Percentiles rank a stretch among this genome's conserved stretches.
Evolutionary conservation across 2,888 invertebrate genomes (phyloP).

Genomic region (Gonocerus acuteangulatus): DNA sequence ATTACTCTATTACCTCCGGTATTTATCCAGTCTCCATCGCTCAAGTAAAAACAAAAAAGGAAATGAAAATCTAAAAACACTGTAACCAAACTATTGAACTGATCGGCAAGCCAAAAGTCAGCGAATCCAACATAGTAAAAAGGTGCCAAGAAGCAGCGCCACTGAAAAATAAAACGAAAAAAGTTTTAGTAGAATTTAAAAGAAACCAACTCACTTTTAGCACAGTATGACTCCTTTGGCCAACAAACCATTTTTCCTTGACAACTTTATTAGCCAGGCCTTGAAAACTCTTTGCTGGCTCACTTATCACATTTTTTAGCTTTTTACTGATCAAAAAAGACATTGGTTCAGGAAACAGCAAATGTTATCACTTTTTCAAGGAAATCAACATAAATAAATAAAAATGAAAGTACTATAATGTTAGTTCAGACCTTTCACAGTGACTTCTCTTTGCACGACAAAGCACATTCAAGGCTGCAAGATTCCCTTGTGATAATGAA

Average conservation of each 20-base stretch:
- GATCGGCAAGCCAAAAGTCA: conserved; percentile 81
- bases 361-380: too few relatives aligned
- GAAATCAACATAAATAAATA: too few relatives aligned
- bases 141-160: conserved; percentile 60
- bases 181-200: too few relatives aligned
- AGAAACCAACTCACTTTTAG: background rate
- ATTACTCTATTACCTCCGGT: conserved; percentile 45
- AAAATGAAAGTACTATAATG: too few relatives aligned
- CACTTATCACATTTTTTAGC: too few relatives aligned
- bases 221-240: background rate
- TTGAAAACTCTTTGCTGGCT: too few relatives aligned
- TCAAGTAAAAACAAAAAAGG: conserved; percentile 66
- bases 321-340: too few relatives aligned
- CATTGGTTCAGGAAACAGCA: too few relatives aligned
- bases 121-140: conserved; percentile 73
- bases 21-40: conserved; percentile 52
- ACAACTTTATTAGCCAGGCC: background rate
- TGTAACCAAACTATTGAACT: conserved; percentile 67
- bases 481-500: too few relatives aligned
- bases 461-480: too few relatives aligned
- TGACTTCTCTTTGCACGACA: too few relatives aligned
- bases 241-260: background rate
- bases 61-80: conserved; percentile 73
- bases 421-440: too few relatives aligned
- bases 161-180: conserved; percentile 43